Percentiles rank a stretch among this genome's conserved stretches.
phyloP scores from a whole-genome alignment of 64 coral and sea anemone genomes.

The Stichodactyla mertensii region DNA sequence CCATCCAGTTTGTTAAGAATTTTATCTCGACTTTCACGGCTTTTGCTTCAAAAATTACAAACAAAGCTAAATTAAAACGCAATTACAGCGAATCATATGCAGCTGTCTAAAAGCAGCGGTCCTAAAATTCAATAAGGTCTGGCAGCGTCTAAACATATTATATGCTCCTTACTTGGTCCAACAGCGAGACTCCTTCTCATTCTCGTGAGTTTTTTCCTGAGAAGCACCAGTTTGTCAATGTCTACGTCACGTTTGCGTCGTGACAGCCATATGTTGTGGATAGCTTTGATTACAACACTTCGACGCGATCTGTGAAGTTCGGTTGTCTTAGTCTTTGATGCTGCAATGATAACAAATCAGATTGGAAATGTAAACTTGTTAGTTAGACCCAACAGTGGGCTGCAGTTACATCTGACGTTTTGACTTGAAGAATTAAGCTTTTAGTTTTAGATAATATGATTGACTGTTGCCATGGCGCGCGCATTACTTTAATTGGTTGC shows the following conservation, averaged over 20 bases:
- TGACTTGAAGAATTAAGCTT: no score
- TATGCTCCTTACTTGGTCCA: constrained; percentile 13
- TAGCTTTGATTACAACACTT: constrained; percentile 19
- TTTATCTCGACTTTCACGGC: constrained; percentile 46
- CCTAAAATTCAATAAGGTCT: no score
- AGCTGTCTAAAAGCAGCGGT: not conserved
- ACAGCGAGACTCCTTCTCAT: not conserved
- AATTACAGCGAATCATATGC: not conserved
- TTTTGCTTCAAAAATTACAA: constrained; percentile 17
- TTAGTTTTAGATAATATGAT: no score
- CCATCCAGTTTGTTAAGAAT: constrained; percentile 49
- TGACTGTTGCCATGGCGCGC: no score
- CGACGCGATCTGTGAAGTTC: constrained; percentile 22
- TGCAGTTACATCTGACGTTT: no score
- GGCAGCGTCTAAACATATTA: no score
- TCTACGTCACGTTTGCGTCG: not conserved
- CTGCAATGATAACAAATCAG: not conserved
- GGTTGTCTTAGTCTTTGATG: not conserved
- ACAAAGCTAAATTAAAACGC: not conserved
- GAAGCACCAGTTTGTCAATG: not conserved
- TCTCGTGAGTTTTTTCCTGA: constrained; percentile 16
- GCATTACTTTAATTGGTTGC: no score
- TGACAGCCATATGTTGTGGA: constrained; percentile 19
- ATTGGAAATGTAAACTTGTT: not conserved
- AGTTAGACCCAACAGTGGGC: no score